A percentile compares a stretch with the other conserved stretches of the same genome.
Evolutionary conservation across 2,888 invertebrate species (phyloP).

Genomic region (Matsumyia berberina): DNA sequence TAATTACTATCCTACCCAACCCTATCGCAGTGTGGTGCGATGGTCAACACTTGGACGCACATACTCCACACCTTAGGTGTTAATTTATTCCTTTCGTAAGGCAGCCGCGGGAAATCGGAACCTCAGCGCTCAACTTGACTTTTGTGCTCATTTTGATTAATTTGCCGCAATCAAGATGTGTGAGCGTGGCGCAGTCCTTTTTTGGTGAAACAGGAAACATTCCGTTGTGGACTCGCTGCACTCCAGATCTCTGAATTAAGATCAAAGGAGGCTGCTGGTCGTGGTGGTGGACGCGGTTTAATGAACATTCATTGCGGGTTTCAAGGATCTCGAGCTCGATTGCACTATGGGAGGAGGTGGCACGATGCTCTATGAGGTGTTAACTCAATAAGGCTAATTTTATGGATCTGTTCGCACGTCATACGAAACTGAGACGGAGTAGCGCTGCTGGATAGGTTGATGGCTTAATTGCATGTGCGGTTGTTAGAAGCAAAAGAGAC

Average conservation of each 20-base stretch:
- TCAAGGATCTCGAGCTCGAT: conserved; percentile 62
- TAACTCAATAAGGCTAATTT: conserved; percentile 76
- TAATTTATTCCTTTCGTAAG: conserved; percentile 74
- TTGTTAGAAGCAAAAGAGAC: background rate
- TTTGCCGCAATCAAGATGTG: conserved; percentile 76
- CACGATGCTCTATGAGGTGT: conserved; percentile 70
- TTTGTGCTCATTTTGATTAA: conserved; percentile 75
- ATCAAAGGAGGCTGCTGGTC: conserved; percentile 60
- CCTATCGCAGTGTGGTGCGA: background rate
- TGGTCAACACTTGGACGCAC: conserved; percentile 43
- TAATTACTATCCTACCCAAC: conserved; percentile 62
- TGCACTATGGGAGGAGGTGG: conserved; percentile 40
- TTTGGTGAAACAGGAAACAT: conserved; percentile 47
- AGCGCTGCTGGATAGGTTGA: conserved; percentile 34
- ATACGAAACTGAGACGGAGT: conserved; percentile 51
- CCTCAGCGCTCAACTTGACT: conserved; percentile 33
- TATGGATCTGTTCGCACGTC: conserved; percentile 73
- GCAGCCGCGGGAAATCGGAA: conserved; percentile 64
- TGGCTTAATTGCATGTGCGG: conserved; percentile 67
- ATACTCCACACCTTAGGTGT: conserved; percentile 70
- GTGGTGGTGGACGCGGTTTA: conserved; percentile 39
- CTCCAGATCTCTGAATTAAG: conserved; percentile 44
- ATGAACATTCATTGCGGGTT: conserved; percentile 68
- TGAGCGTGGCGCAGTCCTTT: conserved; percentile 56
- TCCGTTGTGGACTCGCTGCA: conserved; percentile 29